Evolutionary conservation across 1,140 invertebrate species (phyloP).

Genomic region (Diabrotica undecimpunctata): DNA sequence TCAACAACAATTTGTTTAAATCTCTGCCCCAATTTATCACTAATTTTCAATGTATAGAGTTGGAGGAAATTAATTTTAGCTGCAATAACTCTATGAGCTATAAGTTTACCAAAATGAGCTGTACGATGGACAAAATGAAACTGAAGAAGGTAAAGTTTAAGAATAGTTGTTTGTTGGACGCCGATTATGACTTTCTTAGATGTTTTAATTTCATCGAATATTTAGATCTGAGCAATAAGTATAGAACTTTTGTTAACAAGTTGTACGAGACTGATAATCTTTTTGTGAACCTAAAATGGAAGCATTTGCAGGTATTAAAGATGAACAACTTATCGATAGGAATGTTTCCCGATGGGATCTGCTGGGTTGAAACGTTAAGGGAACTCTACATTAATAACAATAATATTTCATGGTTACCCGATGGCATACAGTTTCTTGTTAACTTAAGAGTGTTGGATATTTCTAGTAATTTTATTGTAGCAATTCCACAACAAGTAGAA

Average conservation of each 20-base stretch:
- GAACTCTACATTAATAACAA: conserved; percentile 19
- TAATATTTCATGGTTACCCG: conserved; percentile 19
- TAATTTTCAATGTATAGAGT: conserved; percentile 12
- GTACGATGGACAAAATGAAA: not conserved
- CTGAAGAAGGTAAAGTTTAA: conserved; percentile 17
- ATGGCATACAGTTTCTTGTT: conserved; percentile 14
- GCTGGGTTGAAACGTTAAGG: conserved; percentile 13
- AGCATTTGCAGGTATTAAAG: conserved; percentile 16
- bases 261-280: conserved; percentile 17
- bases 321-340: conserved; percentile 12
- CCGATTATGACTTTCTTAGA: conserved; percentile 17
- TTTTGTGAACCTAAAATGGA: conserved; percentile 17
- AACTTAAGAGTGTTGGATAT: conserved; percentile 18
- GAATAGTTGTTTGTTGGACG: conserved; percentile 10
- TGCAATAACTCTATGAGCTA: conserved; percentile 5
- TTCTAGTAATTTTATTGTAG: conserved; percentile 11
- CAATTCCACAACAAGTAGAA: conserved; percentile 10
- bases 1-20: conserved; percentile 13
- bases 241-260: conserved; percentile 2
- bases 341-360: conserved; percentile 15
- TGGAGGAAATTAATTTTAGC: conserved; percentile 20
- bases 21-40: conserved; percentile 18
- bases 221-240: conserved; percentile 20
- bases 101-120: conserved; percentile 6
- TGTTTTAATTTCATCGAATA: conserved; percentile 13